Base-by-base conservation (phyloP, 1,140 invertebrate genomes). In the Macrocentrus cingulum region DNA sequence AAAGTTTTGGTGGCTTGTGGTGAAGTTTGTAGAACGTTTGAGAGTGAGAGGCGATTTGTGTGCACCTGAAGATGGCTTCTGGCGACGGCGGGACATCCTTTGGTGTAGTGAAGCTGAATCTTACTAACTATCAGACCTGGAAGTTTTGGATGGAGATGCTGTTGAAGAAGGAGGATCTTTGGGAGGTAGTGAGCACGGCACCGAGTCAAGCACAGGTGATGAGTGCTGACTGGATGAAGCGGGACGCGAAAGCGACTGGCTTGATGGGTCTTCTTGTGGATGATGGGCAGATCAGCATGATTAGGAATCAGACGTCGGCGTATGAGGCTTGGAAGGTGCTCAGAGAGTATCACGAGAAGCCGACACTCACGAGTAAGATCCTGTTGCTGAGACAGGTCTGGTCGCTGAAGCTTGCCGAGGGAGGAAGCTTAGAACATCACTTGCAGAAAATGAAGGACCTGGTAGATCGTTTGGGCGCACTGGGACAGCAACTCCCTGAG, bases 131-230 rank as follows among this genome's bases (percentile, higher is more conserved):
- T 44, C 51, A 49, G 19, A 52, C 44, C 19, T 60, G 61, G 61
- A 63, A 63, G 32, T 63, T 55, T 48, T 36, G 46, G 44, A 19
- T 63, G n/a, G 50, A 63, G 39, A 37, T 63, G 50, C 41, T 60
- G 5, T 52, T 63, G 39, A 37, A 20, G 1, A 60, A 50, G 18
- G 42, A 63, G 42, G 56, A 46, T 22, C 29, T 55, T 19, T 62
- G 60, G 55, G 23, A 48, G n/a, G n/a, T n/a, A n/a, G n/a, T n/a
- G n/a, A n/a, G n/a, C n/a, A n/a, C n/a, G n/a, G n/a, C n/a, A n/a
- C n/a, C n/a, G n/a, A n/a, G n/a, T n/a, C n/a, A n/a, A n/a, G n/a
- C n/a, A n/a, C n/a, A n/a, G n/a, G n/a, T n/a, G n/a, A n/a, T n/a
- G n/a, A n/a, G n/a, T n/a, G n/a, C n/a, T n/a, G n/a, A n/a, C n/a